Conservation (phyloP, 2,797 vertebrate genomes). For the Malacoraja senta region DNA sequence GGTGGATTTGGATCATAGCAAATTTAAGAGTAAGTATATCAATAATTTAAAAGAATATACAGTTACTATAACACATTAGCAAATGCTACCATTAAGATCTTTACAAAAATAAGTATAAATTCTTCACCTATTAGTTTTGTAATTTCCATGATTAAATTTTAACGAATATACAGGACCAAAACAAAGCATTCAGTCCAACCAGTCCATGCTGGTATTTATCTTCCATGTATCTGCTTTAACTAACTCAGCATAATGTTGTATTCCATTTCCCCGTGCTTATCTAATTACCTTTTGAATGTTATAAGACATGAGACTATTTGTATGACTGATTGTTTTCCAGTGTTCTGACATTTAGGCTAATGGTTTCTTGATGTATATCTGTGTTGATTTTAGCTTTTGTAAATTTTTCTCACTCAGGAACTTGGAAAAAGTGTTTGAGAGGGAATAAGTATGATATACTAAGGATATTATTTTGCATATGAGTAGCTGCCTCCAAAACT, state of each 20-base stretch:
- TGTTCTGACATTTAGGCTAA: neutral
- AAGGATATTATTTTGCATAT: neutral
- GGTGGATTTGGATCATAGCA: constrained; percentile 84
- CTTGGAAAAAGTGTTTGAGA: neutral
- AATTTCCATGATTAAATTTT: neutral
- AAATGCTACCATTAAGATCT: neutral
- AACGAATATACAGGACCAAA: neutral
- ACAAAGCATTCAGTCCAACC: neutral
- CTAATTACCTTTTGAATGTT: neutral
- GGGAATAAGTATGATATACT: neutral
- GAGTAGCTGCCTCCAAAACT: neutral
- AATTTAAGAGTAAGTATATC: constrained; percentile 86
- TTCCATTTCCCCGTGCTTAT: neutral
- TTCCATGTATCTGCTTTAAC: neutral
- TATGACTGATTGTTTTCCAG: neutral
- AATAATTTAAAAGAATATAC: neutral
- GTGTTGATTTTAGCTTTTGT: neutral
- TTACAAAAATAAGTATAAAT: neutral
- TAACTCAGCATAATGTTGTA: neutral
- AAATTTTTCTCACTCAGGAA: neutral
- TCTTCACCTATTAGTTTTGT: neutral
- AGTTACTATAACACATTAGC: neutral
- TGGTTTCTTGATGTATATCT: neutral
- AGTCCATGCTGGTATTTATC: neutral
- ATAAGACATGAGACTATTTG: neutral